These are phyloP conservation scores for Himantopus leucocephalus DNA, from an alignment of 2,113 vertebrate genomes.

Conservation along the genomic window DNA sequence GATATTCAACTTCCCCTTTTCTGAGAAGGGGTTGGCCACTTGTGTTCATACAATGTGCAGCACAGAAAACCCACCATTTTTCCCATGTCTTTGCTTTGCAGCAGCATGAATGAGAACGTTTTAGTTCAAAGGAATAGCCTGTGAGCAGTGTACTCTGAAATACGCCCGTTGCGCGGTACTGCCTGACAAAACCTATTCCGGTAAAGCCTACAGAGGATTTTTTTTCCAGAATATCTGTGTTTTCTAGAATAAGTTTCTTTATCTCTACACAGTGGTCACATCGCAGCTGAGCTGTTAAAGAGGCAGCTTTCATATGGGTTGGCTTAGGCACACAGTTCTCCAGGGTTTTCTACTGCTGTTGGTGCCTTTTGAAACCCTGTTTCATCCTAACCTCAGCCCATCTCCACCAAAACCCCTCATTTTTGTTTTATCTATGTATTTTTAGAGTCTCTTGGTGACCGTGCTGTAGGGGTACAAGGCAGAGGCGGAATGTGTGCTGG, in stretches of 20 bases:
- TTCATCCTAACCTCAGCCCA: not conserved
- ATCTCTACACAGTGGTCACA: not conserved
- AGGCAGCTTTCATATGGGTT: not conserved
- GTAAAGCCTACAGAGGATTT: not conserved
- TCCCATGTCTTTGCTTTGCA: not conserved
- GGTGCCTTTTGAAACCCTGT: not conserved
- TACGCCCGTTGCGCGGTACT: not conserved
- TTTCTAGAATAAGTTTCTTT: not conserved
- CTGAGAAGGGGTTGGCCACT: not conserved
- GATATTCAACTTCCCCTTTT: not conserved
- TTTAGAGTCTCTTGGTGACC: not conserved
- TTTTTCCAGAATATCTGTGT: not conserved
- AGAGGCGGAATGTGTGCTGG: not conserved
- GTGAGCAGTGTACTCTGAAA: not conserved
- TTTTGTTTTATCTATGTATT: not conserved
- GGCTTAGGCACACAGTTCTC: not conserved
- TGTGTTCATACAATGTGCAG: rapidly evolving
- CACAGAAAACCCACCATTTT: not conserved
- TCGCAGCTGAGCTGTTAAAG: not conserved
- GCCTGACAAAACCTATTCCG: not conserved
- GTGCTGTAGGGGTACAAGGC: not conserved
- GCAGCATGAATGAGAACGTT: not conserved
- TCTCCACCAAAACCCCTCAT: not conserved
- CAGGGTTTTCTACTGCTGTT: not conserved
- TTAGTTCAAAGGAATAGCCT: not conserved